phyloP scores from a whole-genome alignment of 2,113 vertebrate genomes.

The Martes martes region DNA sequence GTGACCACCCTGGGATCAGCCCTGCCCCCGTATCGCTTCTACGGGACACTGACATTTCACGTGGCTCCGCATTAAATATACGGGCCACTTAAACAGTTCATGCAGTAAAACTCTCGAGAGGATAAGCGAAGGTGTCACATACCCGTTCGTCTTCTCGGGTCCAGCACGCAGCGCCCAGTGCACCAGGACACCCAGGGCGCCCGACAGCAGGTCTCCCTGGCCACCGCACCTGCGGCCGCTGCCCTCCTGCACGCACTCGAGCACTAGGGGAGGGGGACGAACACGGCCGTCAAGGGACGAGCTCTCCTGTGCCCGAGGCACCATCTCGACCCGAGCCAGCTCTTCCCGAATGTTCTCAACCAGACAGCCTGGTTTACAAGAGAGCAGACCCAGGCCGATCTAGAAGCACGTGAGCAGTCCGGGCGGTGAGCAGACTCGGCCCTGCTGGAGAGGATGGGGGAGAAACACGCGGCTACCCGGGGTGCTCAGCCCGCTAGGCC shows the following conservation, averaged over 20 bases:
- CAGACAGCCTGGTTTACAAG: background rate
- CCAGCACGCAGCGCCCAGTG: conserved; percentile 94
- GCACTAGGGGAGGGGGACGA: conserved; percentile 80
- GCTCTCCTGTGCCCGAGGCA: background rate
- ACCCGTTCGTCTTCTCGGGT: conserved; percentile 88
- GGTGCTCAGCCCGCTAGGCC: background rate
- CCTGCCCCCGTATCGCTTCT: background rate
- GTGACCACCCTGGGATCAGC: background rate
- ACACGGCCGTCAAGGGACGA: background rate
- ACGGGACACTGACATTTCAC: accelerated
- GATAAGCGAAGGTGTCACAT: background rate
- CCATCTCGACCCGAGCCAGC: accelerated
- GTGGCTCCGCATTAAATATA: accelerated
- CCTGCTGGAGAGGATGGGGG: background rate
- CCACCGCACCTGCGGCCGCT: conserved; percentile 95
- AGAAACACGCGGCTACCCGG: background rate
- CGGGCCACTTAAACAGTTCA: background rate
- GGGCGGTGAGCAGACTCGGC: background rate
- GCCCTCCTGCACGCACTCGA: conserved; percentile 90
- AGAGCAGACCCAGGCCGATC: background rate
- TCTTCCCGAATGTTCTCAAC: background rate
- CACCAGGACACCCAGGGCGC: conserved; percentile 91
- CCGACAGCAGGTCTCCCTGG: conserved; percentile 96
- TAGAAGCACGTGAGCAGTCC: too few relatives aligned
- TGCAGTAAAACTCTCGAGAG: accelerated